phyloP scores from a whole-genome alignment of 2,797 vertebrate genomes.

The Tiaroga cobitis region DNA sequence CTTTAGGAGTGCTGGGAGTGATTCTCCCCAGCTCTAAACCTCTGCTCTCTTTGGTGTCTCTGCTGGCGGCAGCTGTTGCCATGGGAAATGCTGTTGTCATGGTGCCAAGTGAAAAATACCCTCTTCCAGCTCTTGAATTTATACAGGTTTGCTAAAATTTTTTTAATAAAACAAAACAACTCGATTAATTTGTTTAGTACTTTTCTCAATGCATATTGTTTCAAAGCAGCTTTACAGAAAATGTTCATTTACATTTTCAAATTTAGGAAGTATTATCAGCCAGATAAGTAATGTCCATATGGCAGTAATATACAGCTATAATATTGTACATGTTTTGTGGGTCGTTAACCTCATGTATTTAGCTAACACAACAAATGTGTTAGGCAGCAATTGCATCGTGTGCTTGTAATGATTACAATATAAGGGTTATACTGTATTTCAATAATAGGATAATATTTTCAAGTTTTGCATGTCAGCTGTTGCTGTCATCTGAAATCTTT shows the following conservation, averaged over 20 bases:
- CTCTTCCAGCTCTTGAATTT: slow-evolving; percentile 82
- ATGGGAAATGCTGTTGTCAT: slow-evolving; percentile 84
- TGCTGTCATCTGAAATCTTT: too few species aligned
- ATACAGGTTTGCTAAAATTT: slow-evolving; percentile 76
- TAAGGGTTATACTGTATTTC: too few species aligned
- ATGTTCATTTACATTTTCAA: neutral
- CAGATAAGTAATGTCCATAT: neutral
- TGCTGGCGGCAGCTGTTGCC: slow-evolving; percentile 83
- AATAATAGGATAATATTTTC: too few species aligned
- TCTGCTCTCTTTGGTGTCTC: slow-evolving; percentile 83
- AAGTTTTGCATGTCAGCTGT: too few species aligned
- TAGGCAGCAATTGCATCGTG: too few species aligned
- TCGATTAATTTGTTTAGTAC: neutral
- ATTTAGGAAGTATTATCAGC: neutral
- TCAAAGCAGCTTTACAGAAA: neutral
- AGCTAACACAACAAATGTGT: too few species aligned
- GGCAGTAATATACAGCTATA: neutral
- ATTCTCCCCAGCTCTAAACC: slow-evolving; percentile 82
- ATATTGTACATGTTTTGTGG: neutral
- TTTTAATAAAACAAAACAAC: neutral
- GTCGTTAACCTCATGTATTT: neutral
- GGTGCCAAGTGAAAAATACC: slow-evolving; percentile 82
- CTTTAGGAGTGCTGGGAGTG: slow-evolving; percentile 84
- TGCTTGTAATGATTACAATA: too few species aligned
- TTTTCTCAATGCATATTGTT: neutral